Evolutionary conservation across 2,888 invertebrate genomes (phyloP).

Genomic region (Drosophila mimetica): DNA sequence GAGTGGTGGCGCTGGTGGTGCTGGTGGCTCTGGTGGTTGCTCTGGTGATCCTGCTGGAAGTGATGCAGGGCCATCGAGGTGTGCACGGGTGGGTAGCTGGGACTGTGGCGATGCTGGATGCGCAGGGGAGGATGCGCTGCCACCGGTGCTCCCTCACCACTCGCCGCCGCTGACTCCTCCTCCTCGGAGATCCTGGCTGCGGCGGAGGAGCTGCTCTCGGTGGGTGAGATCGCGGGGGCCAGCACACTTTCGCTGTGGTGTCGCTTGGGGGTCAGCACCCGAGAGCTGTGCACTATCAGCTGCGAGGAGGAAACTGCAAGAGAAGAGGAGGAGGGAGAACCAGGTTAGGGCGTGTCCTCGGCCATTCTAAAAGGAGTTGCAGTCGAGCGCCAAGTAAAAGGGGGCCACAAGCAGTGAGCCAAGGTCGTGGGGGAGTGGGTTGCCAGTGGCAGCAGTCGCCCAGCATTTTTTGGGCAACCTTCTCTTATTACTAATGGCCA

Average conservation of each 20-base stretch:
- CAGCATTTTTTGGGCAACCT: conserved; percentile 27
- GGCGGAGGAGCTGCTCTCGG: conserved; percentile 22
- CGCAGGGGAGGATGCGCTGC: conserved; percentile 45
- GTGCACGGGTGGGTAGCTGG: conserved; percentile 82
- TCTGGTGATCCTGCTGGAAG: conserved; percentile 55
- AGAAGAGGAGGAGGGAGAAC: conserved; percentile 27
- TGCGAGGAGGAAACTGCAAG: conserved; percentile 86
- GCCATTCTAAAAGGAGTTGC: conserved; percentile 37
- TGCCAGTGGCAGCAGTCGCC: conserved; percentile 32
- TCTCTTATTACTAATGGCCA: conserved; percentile 43
- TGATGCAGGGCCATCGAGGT: conserved; percentile 72
- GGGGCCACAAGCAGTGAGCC: conserved; percentile 59
- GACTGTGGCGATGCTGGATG: conserved; percentile 81
- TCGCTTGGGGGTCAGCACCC: conserved; percentile 91
- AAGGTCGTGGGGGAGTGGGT: conserved; percentile 63
- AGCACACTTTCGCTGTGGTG: conserved; percentile 91
- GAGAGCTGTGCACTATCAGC: conserved; percentile 90
- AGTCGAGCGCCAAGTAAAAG: conserved; percentile 53
- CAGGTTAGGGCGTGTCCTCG: conserved; percentile 33
- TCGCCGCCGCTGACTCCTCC: too few species aligned
- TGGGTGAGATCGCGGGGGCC: conserved; percentile 17
- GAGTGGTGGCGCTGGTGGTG: conserved; percentile 14
- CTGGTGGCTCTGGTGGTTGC: conserved; percentile 5
- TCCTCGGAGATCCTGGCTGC: conserved; percentile 3
- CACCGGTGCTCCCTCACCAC: conserved; percentile 2